Base-by-base conservation (phyloP, 2,888 invertebrate species). In the Xiphydria camelus region DNA sequence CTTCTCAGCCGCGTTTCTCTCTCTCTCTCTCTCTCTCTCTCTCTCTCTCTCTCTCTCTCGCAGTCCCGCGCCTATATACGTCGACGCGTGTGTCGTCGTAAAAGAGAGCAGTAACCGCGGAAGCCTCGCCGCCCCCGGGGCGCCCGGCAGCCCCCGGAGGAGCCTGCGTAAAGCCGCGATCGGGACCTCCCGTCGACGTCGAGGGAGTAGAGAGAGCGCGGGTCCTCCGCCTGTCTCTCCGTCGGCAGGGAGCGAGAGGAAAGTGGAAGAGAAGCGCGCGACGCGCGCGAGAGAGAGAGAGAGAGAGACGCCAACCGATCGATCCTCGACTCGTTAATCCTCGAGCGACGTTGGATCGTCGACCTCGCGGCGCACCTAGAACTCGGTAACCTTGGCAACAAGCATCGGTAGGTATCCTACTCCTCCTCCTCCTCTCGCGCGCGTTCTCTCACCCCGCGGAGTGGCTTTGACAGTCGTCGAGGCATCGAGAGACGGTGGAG, bases 81-180 rank as follows among this genome's bases (percentile, higher is more conserved):
- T 12, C 29, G 29, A 29, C 29, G 29, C 9, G 29, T 29, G 29
- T n/a, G n/a, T n/a, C n/a, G n/a, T 29, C 29, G 29, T 29, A 29
- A 29, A 29, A 29, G 15, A 12, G 12, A 29, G 29, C 29, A 12
- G 29, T 29, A 29, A 12, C 29, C 29, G 9, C 29, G 15, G 29
- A 29, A 29, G 29, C 12, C 15, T 29, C 12, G 12, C 29, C 29
- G 12, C 15, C 29, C n/a, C n/a, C n/a, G n/a, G 12, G 29, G 29
- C 29, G 15, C 2, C 29, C 12, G 12, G 12, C 12, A 29, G 29
- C 15, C 12, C 29, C 5, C 29, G 12, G 6, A 4, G 12, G 6
- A 29, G 9, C 29, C 12, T n/a, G n/a, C n/a, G n/a, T 29, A 10
- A 29, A 29, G 12, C 4, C 29, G 29, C 29, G 12, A 29, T 29